Evolutionary conservation across 2,888 invertebrate genomes (phyloP), one percentile per base, ranked within the genome.

Genomic region (Zelleria hepariella): DNA sequence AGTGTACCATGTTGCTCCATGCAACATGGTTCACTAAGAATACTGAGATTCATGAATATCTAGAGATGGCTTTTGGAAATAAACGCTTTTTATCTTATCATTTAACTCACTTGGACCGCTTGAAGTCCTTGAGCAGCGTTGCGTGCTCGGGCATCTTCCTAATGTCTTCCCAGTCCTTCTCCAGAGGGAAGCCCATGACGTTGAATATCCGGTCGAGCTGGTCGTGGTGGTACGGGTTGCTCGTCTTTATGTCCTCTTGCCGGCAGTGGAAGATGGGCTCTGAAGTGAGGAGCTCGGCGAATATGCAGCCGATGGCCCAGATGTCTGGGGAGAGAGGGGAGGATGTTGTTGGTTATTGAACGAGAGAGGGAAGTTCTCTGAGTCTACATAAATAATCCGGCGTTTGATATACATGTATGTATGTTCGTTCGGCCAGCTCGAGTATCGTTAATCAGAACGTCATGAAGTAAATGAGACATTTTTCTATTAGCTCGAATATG

Each of bases 251-350:
- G 76, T 99, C 99, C 86, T 99, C 99, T 87, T 99, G 99, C 5
- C 99, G 93, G 86, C 99, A 99, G 77, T 99, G 98, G 82, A 99
- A 99, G 75, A 99, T 98, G 10, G 99, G 99, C 80, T 99, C 99
- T 0, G 98, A 98, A 0, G 99, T 99, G 63, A 99, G 86, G n/a
- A 99, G 87, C 79, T 99, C 99, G 0, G 99, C 98, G 89, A 99
- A 99, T 80, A 99, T 99, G 77, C 99, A 99, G 1, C 98, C 98
- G 78, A 98, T 98, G 0, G 98, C 98, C 98, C 98, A 98, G 64
- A 98, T 98, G 88, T 98, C 98, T 96, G 77, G 56, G 85, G 80
- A 63, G 55, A 23, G 20, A 42, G 4, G 10, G 3, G 32, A 15
- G 32, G n/a, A n/a, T n/a, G n/a, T n/a, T n/a, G n/a, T n/a, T n/a